Base-by-base conservation (phyloP, 2,888 invertebrate species). In the Embidobia sp. region DNA sequence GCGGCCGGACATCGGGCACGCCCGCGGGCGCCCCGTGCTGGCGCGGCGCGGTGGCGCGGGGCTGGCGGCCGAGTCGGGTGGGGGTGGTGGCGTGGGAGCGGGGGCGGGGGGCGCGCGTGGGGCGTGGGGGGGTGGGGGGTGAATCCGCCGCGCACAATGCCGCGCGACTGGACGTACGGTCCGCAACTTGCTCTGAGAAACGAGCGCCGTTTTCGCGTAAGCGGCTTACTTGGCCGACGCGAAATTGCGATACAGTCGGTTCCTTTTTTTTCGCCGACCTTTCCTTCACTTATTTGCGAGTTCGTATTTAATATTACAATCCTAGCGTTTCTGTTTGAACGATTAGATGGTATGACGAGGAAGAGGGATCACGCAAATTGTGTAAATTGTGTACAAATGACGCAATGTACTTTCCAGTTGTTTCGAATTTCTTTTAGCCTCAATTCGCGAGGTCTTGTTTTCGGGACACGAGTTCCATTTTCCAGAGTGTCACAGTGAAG, bases 171-270 rank as follows among this genome's bases (percentile, higher is more conserved):
- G 79, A 77, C 81, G 79, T 81, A 82, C 79, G 79, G 77, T 78
- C 69, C 59, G 63, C 70, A 72, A 77, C 57, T 64, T 51, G 40
- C 33, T 40, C 55, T 79, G 75, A 81, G 72, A 78, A 79, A 77
- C 69, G 79, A 77, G 66, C 70, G 59, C 64, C 79, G 63, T 78
- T 77, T 79, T 78, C 73, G 77, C 77, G 64, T 81, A 81, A 81
- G 81, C 82, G 64, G 82, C 80, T 81, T 82, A 81, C 57, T 48
- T 64, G 70, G 67, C 42, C 76, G 63, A 77, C 67, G 69, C 59
- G 61, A 80, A 81, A 82, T 81, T 81, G 76, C 79, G 70, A 76
- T 75, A 67, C 48, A 66, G 59, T 57, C 69, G 57, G 49, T 74
- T 76, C 51, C 35, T 55, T 31, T 35, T 48, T 40, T 44, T 61